phyloP scores from a whole-genome alignment of 2,797 vertebrate species.

The Eutrigla gurnardus region DNA sequence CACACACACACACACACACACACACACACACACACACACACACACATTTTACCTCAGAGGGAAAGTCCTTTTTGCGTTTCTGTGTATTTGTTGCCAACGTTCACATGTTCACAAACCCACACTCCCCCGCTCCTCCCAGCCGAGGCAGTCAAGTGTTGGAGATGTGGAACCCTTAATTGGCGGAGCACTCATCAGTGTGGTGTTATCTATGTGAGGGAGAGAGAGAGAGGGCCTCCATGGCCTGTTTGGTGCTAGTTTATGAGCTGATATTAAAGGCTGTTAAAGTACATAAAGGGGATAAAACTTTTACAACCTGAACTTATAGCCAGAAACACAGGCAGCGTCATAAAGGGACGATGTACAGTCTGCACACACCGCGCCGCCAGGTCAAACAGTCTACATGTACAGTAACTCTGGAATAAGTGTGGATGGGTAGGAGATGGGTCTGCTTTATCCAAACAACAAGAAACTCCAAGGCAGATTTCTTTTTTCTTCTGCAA shows the following conservation, averaged over 20 bases:
- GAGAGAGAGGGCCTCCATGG: constrained; percentile 53
- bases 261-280: constrained; percentile 81
- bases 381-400: constrained; percentile 43
- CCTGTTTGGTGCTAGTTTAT: constrained; percentile 82
- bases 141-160: constrained; percentile 64
- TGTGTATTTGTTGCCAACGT: constrained; percentile 51
- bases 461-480: background rate
- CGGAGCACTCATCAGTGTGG: constrained; percentile 66
- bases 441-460: background rate
- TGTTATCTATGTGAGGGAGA: constrained; percentile 57
- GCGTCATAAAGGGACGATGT: constrained; percentile 73
- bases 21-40: constrained; percentile 30
- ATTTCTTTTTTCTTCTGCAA: background rate
- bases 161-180: constrained; percentile 68
- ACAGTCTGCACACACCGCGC: constrained; percentile 37
- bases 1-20: constrained; percentile 33
- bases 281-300: constrained; percentile 84
- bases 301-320: constrained; percentile 82
- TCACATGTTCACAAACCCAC: constrained; percentile 59
- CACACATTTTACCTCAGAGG: constrained; percentile 64
- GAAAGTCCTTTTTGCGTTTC: constrained; percentile 44
- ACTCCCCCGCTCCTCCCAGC: constrained; percentile 30
- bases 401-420: background rate
- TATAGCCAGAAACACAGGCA: constrained; percentile 73
- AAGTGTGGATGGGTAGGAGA: constrained; percentile 6